A percentile compares a stretch with the other conserved stretches of the same genome.
Conservation (phyloP, 2,113 vertebrate species). For the Phalacrocorax carbo region DNA sequence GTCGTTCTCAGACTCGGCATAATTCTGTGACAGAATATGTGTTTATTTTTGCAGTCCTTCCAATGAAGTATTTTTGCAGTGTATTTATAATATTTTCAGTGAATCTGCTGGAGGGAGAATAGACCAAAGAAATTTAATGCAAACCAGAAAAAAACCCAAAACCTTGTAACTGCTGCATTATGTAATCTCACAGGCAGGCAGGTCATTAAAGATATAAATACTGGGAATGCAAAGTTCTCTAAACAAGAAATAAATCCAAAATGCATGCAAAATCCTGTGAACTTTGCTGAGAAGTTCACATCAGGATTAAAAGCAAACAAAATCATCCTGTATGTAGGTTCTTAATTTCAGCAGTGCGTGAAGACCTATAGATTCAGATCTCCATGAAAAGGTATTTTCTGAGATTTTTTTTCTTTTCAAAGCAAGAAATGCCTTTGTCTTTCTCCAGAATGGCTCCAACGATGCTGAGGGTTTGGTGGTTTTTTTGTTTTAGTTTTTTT, state of each 20-base stretch:
- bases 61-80: neutral
- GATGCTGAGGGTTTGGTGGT: neutral
- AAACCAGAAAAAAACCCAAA: neutral
- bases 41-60: conserved; percentile 15
- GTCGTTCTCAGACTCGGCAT: neutral
- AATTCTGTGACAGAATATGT: neutral
- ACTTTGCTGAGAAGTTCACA: neutral
- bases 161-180: neutral
- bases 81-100: neutral
- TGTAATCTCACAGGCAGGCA: neutral
- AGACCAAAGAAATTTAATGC: neutral
- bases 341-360: neutral
- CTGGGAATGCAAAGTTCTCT: neutral
- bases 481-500: neutral
- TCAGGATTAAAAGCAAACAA: neutral
- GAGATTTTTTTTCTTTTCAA: neutral
- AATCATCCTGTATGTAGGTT: neutral
- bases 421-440: neutral
- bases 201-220: neutral
- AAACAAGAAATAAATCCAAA: neutral
- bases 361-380: neutral
- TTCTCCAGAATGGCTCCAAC: neutral
- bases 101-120: neutral
- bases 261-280: neutral
- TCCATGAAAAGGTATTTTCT: neutral